phyloP scores from a whole-genome alignment of 2,797 vertebrate genomes.

The Karalla daura region DNA sequence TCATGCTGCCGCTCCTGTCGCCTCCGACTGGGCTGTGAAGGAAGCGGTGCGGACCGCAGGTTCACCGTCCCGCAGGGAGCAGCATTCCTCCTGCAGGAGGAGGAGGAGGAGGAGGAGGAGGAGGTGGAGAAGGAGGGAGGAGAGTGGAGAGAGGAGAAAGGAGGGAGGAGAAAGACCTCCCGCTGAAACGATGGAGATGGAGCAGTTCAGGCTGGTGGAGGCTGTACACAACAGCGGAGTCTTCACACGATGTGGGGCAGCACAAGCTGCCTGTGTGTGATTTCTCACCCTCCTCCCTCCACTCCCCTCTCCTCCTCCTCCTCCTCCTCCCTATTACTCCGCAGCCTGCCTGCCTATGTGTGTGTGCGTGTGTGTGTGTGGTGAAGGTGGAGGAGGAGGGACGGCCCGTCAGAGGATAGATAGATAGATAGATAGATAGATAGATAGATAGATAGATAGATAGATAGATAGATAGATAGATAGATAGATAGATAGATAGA shows the following conservation, averaged over 20 bases:
- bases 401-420: conserved; percentile 53
- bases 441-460: background rate
- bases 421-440: background rate
- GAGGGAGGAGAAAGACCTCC: too few species aligned
- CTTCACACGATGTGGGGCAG: conserved; percentile 30
- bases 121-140: too few species aligned
- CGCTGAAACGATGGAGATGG: conserved; percentile 35
- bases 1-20: conserved; percentile 63
- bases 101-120: too few species aligned
- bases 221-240: conserved; percentile 26
- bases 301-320: background rate
- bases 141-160: too few species aligned
- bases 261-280: conserved; percentile 7
- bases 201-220: conserved; percentile 14
- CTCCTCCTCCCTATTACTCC: conserved; percentile 18
- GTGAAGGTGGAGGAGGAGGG: conserved; percentile 43
- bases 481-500: background rate
- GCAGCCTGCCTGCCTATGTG: conserved; percentile 27
- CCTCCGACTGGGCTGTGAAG: too few species aligned
- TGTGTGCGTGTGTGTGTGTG: conserved; percentile 27
- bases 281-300: too few species aligned
- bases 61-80: too few species aligned
- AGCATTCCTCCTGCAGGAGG: too few species aligned
- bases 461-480: conserved; percentile 5
- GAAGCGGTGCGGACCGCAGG: too few species aligned